Base-by-base conservation (phyloP, 2,888 invertebrate species). In the Matsumyia berberina region DNA sequence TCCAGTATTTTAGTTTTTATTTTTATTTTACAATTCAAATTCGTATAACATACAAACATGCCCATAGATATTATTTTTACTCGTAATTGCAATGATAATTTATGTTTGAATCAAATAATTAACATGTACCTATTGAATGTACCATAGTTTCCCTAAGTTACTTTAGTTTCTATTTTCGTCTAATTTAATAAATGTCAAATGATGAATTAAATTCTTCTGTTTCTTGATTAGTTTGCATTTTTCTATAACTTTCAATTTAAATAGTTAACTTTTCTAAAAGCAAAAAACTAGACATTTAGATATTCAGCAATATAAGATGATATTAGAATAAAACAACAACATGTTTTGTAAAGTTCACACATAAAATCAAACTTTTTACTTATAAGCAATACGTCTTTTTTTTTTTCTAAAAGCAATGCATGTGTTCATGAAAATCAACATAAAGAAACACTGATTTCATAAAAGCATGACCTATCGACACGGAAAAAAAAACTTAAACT, bases 401-500 rank as follows among this genome's bases (percentile, higher is more conserved):
- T 70, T 44, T 72, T 51, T 24, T 24, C 2, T 24, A n/a, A 55
- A 78, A 85, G 60, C 62, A 62, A 51, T 85, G 85, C 85, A 85
- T 85, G 85, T 79, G 74, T 79, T 79, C 85, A 76, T 70, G 19
- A 57, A 58, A 46, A 49, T 62, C 46, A 57, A 76, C 51, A 66
- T 46, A 15, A 51, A 29, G 35, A 60, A 35, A 46, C 33, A 66
- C 55, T 29, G 19, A 64, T 46, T 69, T 74, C 66, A 86, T 77
- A 55, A 66, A 44, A 81, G 81, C 80, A 86, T 86, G 76, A 72
- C 66, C 46, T 81, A 80, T 86, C 69, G 76, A 80, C 81, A 86
- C 67, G 74, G 62, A 81, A 86, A 79, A 24, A 76, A 70, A 80
- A 81, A 81, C 66, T 46, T 67, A 80, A 86, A 86, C 86, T 86